Evolutionary conservation across 2,797 vertebrate genomes (phyloP), one percentile per base, ranked within the genome.

Genomic region (Schizothorax lantsangensis): DNA sequence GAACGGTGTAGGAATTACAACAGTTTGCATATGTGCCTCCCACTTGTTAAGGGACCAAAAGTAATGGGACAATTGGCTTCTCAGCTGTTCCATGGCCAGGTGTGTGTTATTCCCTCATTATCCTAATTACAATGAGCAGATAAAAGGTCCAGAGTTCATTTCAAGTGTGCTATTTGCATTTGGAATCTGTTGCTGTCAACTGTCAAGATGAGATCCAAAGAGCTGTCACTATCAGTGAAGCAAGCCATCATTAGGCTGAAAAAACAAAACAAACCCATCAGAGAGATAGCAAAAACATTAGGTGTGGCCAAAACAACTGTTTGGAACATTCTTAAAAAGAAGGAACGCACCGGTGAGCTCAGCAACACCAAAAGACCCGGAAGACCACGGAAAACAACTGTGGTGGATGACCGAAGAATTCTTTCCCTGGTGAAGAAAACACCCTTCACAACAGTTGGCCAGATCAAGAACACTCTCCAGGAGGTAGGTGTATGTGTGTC

Each of bases 341-440:
- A 82, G 43, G 86, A 89, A 81, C 11, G 30, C 72, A 89, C 71
- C 9, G 64, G 40, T 81, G 79, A 85, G 81, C 72, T 89, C 85
- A 86, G 85, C 43, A 87, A 83, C 83, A 87, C 80, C 82, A 88
- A 86, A 90, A 91, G 64, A 59, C 83, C 59, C 0, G 26, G 87
- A 88, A 88, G 83, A 88, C 81, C 87, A 91, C 9, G n/a, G 86
- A 89, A 88, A 90, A 88, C 84, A 86, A 81, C 84, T 88, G 77
- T 88, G 81, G 85, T 89, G 83, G 84, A 86, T 87, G 78, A 86
- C 85, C 15, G 59, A 87, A 86, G 71, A 80, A 64, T 87, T 77
- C 0, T 89, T 85, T 90, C 62, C 62, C 71, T 88, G 84, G 86
- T 86, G 59, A 89, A 81, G 77, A 84, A 88, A 82, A 88, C 62